phyloP scores from a whole-genome alignment of 2,113 vertebrate species.

The Chinchilla lanigera region DNA sequence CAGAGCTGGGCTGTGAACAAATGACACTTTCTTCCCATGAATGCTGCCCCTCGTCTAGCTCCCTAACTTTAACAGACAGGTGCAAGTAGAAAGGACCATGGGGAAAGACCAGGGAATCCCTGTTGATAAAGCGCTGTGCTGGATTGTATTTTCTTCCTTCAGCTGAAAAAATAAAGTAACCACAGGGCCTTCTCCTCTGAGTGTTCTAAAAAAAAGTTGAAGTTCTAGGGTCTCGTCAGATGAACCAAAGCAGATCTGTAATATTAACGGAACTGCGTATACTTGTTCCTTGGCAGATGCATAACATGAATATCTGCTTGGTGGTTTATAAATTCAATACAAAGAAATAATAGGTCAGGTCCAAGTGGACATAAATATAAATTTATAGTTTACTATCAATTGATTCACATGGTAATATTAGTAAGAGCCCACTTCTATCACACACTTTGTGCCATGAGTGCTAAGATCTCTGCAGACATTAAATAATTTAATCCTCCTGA shows the following conservation, averaged over 20 bases:
- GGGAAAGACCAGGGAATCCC: neutral
- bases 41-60: too few relatives aligned
- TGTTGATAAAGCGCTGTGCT: accelerated
- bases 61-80: neutral
- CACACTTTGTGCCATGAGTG: neutral
- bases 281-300: neutral
- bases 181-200: neutral
- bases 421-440: neutral
- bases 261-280: accelerated
- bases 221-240: neutral
- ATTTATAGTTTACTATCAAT: neutral
- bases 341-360: neutral
- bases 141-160: neutral
- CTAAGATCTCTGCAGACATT: neutral
- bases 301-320: neutral
- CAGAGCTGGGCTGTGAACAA: neutral
- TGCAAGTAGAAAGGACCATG: accelerated
- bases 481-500: constrained; percentile 19
- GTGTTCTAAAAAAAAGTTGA: neutral
- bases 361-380: neutral
- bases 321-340: constrained; percentile 21
- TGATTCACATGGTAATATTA: neutral
- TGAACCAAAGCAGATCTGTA: neutral
- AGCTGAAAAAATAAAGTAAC: neutral
- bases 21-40: neutral